Percentiles rank a stretch among this genome's conserved stretches.
These are phyloP conservation scores for Syndactyla subalaris DNA, from an alignment of 2,797 vertebrate genomes.

Conservation along the genomic window DNA sequence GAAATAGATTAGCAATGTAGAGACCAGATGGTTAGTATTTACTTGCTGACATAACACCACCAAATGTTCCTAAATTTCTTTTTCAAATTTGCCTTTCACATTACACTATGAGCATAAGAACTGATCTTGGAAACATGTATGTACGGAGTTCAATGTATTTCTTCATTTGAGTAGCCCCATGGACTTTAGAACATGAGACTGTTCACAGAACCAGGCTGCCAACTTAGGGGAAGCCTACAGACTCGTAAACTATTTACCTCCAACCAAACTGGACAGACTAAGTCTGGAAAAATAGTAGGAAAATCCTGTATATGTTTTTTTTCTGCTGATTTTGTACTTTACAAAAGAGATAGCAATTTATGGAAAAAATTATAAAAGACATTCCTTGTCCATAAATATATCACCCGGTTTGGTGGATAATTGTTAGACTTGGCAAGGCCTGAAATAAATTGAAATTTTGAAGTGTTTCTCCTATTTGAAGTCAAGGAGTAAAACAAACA, in stretches of 20 bases:
- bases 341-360: not conserved
- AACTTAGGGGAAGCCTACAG: not conserved
- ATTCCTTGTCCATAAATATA: not conserved
- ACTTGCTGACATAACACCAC: constrained; percentile 64
- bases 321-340: not conserved
- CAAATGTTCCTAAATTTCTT: constrained; percentile 67
- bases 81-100: constrained; percentile 55
- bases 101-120: constrained; percentile 33
- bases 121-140: constrained; percentile 8
- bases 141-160: not conserved
- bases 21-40: constrained; percentile 68
- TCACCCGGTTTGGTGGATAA: not conserved
- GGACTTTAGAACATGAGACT: not conserved
- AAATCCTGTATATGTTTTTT: not conserved
- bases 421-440: not conserved
- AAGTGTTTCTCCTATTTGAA: not conserved
- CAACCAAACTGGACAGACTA: not conserved
- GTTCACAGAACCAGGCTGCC: not conserved
- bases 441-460: not conserved
- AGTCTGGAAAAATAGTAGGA: not conserved
- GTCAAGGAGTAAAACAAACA: not conserved
- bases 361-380: not conserved
- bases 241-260: not conserved
- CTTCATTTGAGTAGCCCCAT: not conserved
- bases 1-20: constrained; percentile 55